Conservation (phyloP, 2,113 vertebrate species). For the Canis aureus region DNA sequence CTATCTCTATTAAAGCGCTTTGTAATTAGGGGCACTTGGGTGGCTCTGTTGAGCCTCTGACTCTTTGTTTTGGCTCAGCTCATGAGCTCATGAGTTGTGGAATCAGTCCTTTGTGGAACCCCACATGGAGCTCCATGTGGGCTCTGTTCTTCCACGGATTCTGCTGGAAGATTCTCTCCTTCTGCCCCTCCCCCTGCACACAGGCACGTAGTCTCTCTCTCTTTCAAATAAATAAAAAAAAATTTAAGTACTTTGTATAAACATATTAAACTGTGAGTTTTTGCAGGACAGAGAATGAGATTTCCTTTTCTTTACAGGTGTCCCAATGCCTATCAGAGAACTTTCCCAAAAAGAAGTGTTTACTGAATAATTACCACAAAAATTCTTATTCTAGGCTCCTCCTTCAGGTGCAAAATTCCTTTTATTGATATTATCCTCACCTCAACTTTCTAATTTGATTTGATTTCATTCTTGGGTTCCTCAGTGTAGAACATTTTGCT, state of each 20-base stretch:
- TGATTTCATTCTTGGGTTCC: background rate
- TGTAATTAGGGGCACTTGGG: background rate
- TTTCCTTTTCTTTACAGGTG: background rate
- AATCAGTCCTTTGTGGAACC: background rate
- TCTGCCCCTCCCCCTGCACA: background rate
- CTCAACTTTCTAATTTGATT: background rate
- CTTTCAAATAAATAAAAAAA: background rate
- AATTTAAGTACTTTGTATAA: background rate
- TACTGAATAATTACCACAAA: background rate
- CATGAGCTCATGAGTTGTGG: background rate
- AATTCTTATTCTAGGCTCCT: background rate
- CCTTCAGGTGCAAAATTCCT: background rate
- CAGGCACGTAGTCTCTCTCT: background rate
- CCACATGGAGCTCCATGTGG: background rate
- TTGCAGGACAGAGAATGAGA: background rate
- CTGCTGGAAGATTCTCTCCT: background rate
- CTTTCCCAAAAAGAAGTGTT: background rate
- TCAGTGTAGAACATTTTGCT: background rate
- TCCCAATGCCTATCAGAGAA: background rate
- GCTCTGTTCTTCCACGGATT: background rate
- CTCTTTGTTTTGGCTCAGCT: background rate
- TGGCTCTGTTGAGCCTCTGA: background rate
- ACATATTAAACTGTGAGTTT: background rate
- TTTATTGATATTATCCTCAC: background rate
- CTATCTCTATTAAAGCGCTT: background rate